Evolutionary conservation across 2,113 vertebrate species (phyloP), one percentile per base, ranked within the genome.

Genomic region (Penelope pileata): DNA sequence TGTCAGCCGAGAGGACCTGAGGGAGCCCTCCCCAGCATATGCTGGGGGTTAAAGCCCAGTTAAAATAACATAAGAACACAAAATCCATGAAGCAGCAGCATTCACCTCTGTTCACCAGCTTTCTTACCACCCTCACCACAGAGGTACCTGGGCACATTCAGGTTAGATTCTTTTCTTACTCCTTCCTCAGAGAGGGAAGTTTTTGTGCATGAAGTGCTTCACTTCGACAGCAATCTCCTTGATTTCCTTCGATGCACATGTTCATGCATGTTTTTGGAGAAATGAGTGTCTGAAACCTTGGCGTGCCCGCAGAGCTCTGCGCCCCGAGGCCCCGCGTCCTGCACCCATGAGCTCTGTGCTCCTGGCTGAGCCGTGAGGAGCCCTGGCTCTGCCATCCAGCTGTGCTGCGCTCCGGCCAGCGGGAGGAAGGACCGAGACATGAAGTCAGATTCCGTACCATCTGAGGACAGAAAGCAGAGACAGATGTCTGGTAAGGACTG

Each of bases 161-260:
- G 11, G 9, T 70, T 56, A 56, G 38, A 54, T 13, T 26, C 4
- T n/a, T 88, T 12, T 59, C 29, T 32, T 48, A 18, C 17, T 24
- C 36, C 40, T 58, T 82, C 36, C 24, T n/a, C 15, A 24, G 9
- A 32, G 8, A 66, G 6, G 88, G 16, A n/a, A n/a, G 64, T 38
- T 18, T 43, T 90, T 16, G 8, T 13, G 5, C 5, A 15, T 4
- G 1, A 10, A 1, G 0, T 30, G 10, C n/a, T 85, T 90, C n/a
- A 73, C 26, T 82, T 78, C 36, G 12, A 36, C 17, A 76, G 63
- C 23, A 77, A 47, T 67, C 77, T 66, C 32, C 30, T 70, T 66
- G 8, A 64, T 78, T 85, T 79, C 63, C 48, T 78, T 68, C 26
- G 10, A 29, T 34, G 18, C 54, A 58, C 2, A 14, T 15, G 1